Conservation (phyloP, 2,888 invertebrate genomes). For the Oeneis ivallda region DNA sequence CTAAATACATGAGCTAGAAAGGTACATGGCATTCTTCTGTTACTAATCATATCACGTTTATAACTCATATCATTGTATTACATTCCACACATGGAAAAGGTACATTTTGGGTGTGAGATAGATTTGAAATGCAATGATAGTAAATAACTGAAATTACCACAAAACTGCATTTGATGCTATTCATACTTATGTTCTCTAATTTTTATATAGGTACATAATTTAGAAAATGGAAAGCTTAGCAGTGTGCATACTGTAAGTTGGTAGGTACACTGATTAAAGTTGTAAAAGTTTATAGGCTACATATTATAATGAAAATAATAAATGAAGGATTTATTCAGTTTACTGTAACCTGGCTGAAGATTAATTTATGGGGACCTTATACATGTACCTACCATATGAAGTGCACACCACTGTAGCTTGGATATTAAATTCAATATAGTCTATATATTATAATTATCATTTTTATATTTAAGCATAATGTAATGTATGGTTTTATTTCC, state of each 20-base stretch:
- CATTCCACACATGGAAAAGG: slow-evolving; percentile 12
- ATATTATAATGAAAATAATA: too few species aligned
- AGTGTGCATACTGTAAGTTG: neutral
- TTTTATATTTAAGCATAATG: slow-evolving; percentile 13
- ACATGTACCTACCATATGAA: neutral
- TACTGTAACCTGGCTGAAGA: too few species aligned
- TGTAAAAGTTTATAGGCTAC: neutral
- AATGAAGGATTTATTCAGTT: too few species aligned
- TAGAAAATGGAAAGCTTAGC: slow-evolving; percentile 11
- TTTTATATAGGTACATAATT: neutral
- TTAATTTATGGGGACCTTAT: too few species aligned
- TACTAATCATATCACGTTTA: slow-evolving; percentile 28
- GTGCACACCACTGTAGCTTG: slow-evolving; percentile 10
- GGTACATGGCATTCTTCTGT: slow-evolving; percentile 33
- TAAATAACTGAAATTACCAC: slow-evolving; percentile 17
- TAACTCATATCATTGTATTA: slow-evolving; percentile 28
- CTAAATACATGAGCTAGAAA: slow-evolving; percentile 35
- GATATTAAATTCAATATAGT: neutral
- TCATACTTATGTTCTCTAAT: slow-evolving; percentile 1
- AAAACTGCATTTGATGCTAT: slow-evolving; percentile 31
- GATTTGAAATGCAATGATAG: slow-evolving; percentile 10
- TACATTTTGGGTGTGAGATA: slow-evolving; percentile 19
- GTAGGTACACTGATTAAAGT: neutral
- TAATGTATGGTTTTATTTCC: neutral
- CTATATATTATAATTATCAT: slow-evolving; percentile 4